These are phyloP conservation scores for Eulemur rufifrons DNA, from an alignment of 2,113 vertebrate species.

Conservation along the genomic window DNA sequence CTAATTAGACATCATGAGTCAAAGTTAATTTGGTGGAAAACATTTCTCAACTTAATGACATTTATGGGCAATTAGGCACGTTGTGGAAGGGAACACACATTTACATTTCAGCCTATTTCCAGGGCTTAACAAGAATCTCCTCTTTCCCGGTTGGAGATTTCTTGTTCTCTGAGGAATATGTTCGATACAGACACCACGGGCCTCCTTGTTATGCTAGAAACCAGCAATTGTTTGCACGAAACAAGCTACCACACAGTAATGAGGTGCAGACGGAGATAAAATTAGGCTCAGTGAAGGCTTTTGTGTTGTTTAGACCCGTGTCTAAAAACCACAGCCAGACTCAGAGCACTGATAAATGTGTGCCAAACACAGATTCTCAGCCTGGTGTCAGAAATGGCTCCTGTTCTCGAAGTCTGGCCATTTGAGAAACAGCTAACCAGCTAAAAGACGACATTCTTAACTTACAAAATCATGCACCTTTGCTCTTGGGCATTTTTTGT, in stretches of 20 bases:
- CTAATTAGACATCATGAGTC: slow-evolving; percentile 87
- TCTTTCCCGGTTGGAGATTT: slow-evolving; percentile 75
- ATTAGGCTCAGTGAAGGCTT: slow-evolving; percentile 39
- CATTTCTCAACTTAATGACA: slow-evolving; percentile 89
- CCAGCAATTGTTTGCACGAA: slow-evolving; percentile 58
- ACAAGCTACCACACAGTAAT: slow-evolving; percentile 72
- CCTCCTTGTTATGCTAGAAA: slow-evolving; percentile 82
- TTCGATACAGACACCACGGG: slow-evolving; percentile 63
- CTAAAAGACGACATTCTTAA: fast-evolving
- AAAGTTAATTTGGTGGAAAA: slow-evolving; percentile 91
- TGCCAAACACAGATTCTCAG: fast-evolving
- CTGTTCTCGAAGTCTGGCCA: not conserved
- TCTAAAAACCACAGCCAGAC: not conserved
- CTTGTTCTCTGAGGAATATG: slow-evolving; percentile 78
- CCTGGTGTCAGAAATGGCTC: not conserved
- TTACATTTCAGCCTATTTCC: slow-evolving; percentile 78
- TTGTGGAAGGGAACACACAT: slow-evolving; percentile 71
- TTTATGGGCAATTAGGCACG: slow-evolving; percentile 89
- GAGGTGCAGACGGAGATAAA: slow-evolving; percentile 70
- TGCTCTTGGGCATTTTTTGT: not conserved
- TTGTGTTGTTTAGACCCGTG: not conserved
- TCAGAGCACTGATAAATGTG: fast-evolving
- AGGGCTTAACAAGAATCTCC: slow-evolving; percentile 81
- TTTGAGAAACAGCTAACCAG: not conserved
- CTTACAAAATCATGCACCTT: fast-evolving